These are phyloP conservation scores for Pollicipes pollicipes DNA, from an alignment of 1,140 invertebrate species.

Conservation along the genomic window DNA sequence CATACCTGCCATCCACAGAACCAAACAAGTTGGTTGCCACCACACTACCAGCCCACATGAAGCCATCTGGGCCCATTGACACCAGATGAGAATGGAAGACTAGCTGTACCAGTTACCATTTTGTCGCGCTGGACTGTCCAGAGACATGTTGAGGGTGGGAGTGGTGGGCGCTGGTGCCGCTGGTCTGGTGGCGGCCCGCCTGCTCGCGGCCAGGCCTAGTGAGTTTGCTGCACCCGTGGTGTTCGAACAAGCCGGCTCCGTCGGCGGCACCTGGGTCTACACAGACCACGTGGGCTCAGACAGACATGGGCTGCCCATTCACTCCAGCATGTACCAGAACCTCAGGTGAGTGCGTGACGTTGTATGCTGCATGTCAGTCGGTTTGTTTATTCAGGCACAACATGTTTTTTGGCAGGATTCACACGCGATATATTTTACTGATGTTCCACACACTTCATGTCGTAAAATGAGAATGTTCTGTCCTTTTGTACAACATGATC, in stretches of 20 bases:
- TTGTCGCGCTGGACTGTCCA: too few species aligned
- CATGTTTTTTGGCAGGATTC: neutral
- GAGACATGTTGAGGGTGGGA: constrained; percentile 16
- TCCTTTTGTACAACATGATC: neutral
- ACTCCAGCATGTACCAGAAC: constrained; percentile 20
- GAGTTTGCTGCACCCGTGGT: constrained; percentile 11
- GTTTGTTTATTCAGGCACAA: neutral
- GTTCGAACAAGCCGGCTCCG: constrained; percentile 13
- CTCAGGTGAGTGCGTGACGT: constrained; percentile 14
- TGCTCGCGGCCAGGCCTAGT: constrained; percentile 3
- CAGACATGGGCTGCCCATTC: constrained; percentile 17
- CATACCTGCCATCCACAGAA: too few species aligned
- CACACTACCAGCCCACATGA: too few species aligned
- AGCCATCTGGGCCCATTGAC: too few species aligned
- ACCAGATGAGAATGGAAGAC: too few species aligned
- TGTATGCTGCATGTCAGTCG: neutral
- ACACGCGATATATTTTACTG: neutral
- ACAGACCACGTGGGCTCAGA: constrained; percentile 12
- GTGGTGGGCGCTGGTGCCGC: constrained; percentile 20
- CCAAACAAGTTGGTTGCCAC: too few species aligned
- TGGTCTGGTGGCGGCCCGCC: constrained; percentile 17
- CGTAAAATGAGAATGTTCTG: neutral
- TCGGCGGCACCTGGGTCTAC: constrained; percentile 20
- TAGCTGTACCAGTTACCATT: too few species aligned
- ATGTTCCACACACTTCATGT: neutral